Conservation (phyloP, 2,797 vertebrate species). For the Melanotaenia trifasciata region DNA sequence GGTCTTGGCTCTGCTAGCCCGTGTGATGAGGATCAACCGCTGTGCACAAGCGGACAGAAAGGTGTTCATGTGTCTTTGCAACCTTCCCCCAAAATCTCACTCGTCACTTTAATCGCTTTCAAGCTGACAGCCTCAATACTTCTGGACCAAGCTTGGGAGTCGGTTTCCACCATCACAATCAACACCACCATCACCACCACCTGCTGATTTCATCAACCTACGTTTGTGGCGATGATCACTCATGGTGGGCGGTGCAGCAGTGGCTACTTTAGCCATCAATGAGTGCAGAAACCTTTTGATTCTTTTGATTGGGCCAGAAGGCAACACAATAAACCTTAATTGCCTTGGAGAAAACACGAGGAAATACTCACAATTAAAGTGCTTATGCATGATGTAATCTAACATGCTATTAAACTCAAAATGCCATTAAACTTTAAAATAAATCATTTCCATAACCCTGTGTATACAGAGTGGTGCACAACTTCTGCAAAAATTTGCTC, state of each 20-base stretch:
- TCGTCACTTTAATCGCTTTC: slow-evolving; percentile 28
- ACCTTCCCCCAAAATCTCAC: slow-evolving; percentile 14
- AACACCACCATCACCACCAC: slow-evolving; percentile 24
- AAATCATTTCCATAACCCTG: slow-evolving; percentile 34
- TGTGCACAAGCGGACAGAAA: slow-evolving; percentile 22
- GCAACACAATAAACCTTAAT: slow-evolving; percentile 59
- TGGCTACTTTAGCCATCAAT: slow-evolving; percentile 49
- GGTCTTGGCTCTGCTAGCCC: slow-evolving; percentile 60
- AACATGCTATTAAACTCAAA: slow-evolving; percentile 62
- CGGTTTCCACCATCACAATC: slow-evolving; percentile 41
- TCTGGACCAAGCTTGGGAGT: slow-evolving; percentile 9
- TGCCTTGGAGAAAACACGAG: slow-evolving; percentile 55
- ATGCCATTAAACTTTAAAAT: slow-evolving; percentile 42
- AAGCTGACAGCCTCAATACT: slow-evolving; percentile 7
- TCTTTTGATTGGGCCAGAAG: slow-evolving; percentile 37
- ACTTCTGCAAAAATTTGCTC: slow-evolving; percentile 1
- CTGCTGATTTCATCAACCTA: slow-evolving; percentile 24
- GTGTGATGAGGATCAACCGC: slow-evolving; percentile 54
- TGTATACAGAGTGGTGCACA: slow-evolving; percentile 11
- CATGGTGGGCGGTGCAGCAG: slow-evolving; percentile 33
- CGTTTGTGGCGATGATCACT: slow-evolving; percentile 52
- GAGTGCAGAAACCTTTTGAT: slow-evolving; percentile 61
- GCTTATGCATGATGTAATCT: slow-evolving; percentile 60
- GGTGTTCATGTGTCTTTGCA: not conserved
- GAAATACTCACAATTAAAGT: slow-evolving; percentile 56